Conservation (phyloP, 1,140 invertebrate species). For the Asbolus verrucosus region DNA sequence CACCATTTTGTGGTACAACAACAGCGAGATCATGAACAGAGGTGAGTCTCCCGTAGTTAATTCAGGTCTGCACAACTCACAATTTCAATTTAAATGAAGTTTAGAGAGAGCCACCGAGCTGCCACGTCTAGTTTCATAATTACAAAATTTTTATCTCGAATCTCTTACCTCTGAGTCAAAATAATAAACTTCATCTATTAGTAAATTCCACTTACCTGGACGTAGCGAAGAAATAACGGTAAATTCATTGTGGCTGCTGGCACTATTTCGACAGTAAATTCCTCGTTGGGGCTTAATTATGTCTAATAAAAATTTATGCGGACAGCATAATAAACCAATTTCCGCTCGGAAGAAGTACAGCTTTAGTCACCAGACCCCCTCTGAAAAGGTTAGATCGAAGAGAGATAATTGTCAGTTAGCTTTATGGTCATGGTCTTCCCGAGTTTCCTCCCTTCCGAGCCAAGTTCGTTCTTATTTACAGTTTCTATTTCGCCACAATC, state of each 20-base stretch:
- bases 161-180: too few species aligned
- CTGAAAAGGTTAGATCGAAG: conserved; percentile 43
- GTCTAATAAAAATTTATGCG: conserved; percentile 26
- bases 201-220: too few species aligned
- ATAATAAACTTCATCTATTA: too few species aligned
- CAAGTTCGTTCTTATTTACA: conserved; percentile 50
- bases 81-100: too few species aligned
- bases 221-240: too few species aligned
- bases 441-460: conserved; percentile 44
- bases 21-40: conserved; percentile 70
- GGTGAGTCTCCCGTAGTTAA: conserved; percentile 69
- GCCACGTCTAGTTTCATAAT: too few species aligned
- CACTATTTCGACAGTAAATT: not conserved
- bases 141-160: too few species aligned
- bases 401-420: conserved; percentile 55
- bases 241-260: not conserved
- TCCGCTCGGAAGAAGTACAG: conserved; percentile 7
- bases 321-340: conserved; percentile 28
- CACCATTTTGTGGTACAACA: conserved; percentile 81
- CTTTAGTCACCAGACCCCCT: conserved; percentile 17
- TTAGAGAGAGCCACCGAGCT: too few species aligned
- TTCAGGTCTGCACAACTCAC: too few species aligned
- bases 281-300: not conserved
- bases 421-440: conserved; percentile 50
- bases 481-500: conserved; percentile 52